These are phyloP conservation scores for Gryon sp. DNA, from an alignment of 1,140 invertebrate species.

Conservation along the genomic window DNA sequence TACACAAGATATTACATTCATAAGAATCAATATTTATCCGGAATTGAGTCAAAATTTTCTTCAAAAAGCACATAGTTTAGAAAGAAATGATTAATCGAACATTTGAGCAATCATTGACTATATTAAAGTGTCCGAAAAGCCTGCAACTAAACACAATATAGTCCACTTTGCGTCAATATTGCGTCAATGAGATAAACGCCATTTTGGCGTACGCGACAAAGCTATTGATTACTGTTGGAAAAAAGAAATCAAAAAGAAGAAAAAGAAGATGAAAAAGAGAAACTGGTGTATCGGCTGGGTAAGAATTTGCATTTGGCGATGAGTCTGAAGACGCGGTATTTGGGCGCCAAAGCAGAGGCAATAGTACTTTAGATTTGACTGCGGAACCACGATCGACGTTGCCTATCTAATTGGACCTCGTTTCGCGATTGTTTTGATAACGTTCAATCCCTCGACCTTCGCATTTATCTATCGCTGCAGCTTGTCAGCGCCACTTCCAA, in stretches of 20 bases:
- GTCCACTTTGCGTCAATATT: slow-evolving; percentile 46
- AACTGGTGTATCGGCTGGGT: slow-evolving; percentile 6
- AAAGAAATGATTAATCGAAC: not conserved
- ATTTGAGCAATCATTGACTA: too few species aligned
- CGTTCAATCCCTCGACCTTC: slow-evolving; percentile 12
- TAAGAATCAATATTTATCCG: too few species aligned
- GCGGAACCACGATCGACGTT: slow-evolving; percentile 12
- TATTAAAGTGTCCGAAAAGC: too few species aligned
- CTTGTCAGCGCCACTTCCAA: slow-evolving; percentile 6
- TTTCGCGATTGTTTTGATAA: slow-evolving; percentile 23
- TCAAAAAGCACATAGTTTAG: too few species aligned
- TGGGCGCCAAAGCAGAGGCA: too few species aligned
- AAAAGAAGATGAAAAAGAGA: not conserved
- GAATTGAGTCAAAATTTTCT: too few species aligned
- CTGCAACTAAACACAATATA: slow-evolving; percentile 8
- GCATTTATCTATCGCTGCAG: not conserved
- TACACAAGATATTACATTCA: too few species aligned
- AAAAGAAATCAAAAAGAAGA: slow-evolving; percentile 11
- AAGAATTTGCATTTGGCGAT: slow-evolving; percentile 40
- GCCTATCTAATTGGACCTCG: slow-evolving; percentile 1
- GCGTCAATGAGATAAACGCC: slow-evolving; percentile 56
- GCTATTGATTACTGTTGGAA: slow-evolving; percentile 50
- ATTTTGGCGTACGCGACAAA: slow-evolving; percentile 53
- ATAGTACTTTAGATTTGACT: too few species aligned
- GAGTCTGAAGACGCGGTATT: slow-evolving; percentile 8